Evolutionary conservation across 2,113 vertebrate genomes (phyloP).

Genomic region (Callipepla californica): DNA sequence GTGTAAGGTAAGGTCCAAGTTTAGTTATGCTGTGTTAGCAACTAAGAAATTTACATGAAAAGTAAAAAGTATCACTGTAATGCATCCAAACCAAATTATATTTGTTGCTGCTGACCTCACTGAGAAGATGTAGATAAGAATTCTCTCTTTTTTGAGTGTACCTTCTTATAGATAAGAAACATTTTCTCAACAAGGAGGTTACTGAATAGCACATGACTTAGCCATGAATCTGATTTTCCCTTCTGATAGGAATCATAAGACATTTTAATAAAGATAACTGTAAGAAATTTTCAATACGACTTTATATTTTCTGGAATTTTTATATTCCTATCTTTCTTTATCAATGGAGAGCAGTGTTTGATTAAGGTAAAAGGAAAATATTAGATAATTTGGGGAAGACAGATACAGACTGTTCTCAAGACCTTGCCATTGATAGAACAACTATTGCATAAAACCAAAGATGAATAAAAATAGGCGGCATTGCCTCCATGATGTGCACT

Average conservation of each 20-base stretch:
- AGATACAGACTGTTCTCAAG: neutral
- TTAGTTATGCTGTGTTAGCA: neutral
- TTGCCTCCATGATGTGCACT: neutral
- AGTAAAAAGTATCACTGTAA: neutral
- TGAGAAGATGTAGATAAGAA: neutral
- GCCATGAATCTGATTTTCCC: conserved; percentile 73
- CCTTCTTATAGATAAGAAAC: neutral
- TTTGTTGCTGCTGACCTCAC: neutral
- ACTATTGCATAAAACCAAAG: neutral
- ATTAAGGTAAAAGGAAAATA: neutral
- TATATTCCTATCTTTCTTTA: neutral
- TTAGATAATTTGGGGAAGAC: neutral
- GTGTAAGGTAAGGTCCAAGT: neutral
- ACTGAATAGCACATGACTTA: conserved; percentile 77
- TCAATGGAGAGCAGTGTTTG: conserved; percentile 53
- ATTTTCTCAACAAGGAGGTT: conserved; percentile 64
- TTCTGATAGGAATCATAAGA: conserved; percentile 76
- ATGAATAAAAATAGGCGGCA: neutral
- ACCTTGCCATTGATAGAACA: neutral
- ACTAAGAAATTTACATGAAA: neutral
- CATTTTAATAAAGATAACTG: conserved; percentile 41
- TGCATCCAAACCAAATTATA: neutral
- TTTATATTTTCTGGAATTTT: conserved; percentile 14
- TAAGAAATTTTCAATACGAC: conserved; percentile 9
- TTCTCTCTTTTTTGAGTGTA: neutral